Evolutionary conservation across 2,797 vertebrate genomes (phyloP).

Genomic region (Austrolebias charrua): DNA sequence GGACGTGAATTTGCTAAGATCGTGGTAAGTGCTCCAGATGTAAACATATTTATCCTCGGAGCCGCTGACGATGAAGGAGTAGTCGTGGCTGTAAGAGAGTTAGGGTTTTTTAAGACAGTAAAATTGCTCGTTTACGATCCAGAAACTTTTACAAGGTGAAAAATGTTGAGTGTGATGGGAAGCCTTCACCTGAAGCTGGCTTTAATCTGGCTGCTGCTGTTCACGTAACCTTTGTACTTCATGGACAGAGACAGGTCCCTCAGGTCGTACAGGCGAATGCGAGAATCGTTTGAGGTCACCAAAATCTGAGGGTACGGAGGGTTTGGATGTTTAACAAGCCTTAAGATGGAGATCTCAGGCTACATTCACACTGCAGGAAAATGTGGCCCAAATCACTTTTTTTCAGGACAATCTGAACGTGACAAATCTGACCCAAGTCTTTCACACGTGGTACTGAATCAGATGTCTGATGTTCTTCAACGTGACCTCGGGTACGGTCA

Average conservation of each 20-base stretch:
- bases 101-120: too few species aligned
- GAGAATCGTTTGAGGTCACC: slow-evolving; percentile 97
- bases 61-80: slow-evolving; percentile 96
- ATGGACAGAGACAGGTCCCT: slow-evolving; percentile 98
- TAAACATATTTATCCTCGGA: slow-evolving; percentile 99
- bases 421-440: too few species aligned
- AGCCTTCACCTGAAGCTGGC: slow-evolving; percentile 94
- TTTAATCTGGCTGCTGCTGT: slow-evolving; percentile 99
- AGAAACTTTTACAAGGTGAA: background rate
- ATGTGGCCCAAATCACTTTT: too few species aligned
- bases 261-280: slow-evolving; percentile 95
- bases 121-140: background rate
- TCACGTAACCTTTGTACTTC: slow-evolving; percentile 99
- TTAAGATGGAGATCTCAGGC: background rate
- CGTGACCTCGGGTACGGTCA: too few species aligned
- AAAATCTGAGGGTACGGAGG: slow-evolving; percentile 85
- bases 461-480: too few species aligned
- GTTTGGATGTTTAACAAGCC: background rate
- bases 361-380: too few species aligned
- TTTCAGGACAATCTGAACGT: too few species aligned
- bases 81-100: slow-evolving; percentile 87
- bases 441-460: too few species aligned
- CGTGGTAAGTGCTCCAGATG: slow-evolving; percentile 99
- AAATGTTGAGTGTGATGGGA: background rate
- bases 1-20: slow-evolving; percentile 97